These are phyloP conservation scores for Pantherophis vulpinus DNA, from an alignment of 2,797 vertebrate species.

Conservation along the genomic window DNA sequence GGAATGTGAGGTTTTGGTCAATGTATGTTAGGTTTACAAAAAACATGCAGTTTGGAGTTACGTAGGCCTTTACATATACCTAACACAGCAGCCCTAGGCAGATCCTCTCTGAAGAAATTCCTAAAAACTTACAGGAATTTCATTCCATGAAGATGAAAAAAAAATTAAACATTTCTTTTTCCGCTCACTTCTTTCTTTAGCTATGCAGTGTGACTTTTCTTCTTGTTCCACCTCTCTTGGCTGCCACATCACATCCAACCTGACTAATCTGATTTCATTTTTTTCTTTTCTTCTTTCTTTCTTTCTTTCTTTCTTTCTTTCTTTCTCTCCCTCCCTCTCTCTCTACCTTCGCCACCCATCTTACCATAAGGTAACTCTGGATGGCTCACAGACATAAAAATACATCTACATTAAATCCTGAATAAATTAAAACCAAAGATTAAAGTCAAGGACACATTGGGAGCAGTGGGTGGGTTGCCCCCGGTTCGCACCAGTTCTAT, in stretches of 20 bases:
- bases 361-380: not conserved
- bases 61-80: not conserved
- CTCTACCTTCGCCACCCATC: too few relatives aligned
- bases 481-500: too few relatives aligned
- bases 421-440: not conserved
- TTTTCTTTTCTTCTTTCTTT: not conserved
- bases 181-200: not conserved
- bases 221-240: not conserved
- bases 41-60: not conserved
- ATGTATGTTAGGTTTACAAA: not conserved
- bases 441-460: not conserved
- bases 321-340: accelerated
- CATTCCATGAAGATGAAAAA: not conserved
- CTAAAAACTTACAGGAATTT: not conserved
- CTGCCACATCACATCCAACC: not conserved
- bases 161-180: not conserved
- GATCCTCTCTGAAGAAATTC: not conserved
- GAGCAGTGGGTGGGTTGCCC: too few relatives aligned
- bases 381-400: not conserved
- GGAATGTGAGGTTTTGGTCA: not conserved
- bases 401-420: not conserved
- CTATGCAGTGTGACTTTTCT: not conserved
- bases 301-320: not conserved
- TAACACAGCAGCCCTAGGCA: not conserved
- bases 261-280: not conserved